Evolutionary conservation across 2,113 vertebrate species (phyloP).

Genomic region (Calidris pugnax): DNA sequence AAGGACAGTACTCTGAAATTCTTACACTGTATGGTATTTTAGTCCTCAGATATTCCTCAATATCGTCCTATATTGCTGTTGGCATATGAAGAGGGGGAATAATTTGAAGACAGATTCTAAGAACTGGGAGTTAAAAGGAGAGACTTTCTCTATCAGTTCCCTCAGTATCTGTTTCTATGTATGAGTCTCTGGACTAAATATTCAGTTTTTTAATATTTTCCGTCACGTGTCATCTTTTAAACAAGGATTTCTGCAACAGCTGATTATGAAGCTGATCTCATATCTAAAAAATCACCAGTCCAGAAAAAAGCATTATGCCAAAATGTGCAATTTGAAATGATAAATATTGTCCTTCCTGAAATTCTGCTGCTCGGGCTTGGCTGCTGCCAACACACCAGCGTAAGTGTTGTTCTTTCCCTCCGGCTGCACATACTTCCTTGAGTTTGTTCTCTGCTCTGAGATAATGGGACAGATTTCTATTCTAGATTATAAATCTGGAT

Average conservation of each 20-base stretch:
- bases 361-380: neutral
- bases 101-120: neutral
- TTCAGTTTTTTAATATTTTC: neutral
- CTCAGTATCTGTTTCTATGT: neutral
- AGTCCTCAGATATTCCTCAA: neutral
- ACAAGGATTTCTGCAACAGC: neutral
- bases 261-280: neutral
- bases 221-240: neutral
- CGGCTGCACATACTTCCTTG: neutral
- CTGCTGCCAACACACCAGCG: neutral
- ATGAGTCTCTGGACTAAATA: neutral
- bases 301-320: neutral
- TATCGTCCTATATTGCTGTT: neutral
- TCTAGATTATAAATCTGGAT: neutral
- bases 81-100: neutral
- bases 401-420: neutral
- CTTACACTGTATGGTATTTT: neutral
- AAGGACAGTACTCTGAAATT: neutral
- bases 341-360: neutral
- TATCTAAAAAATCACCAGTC: neutral
- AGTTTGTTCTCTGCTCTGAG: neutral
- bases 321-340: neutral
- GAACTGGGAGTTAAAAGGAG: neutral
- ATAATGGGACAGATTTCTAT: neutral
- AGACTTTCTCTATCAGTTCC: neutral